These are phyloP conservation scores for Cirrhinus mrigala DNA, from an alignment of 2,797 vertebrate genomes.

Conservation along the genomic window DNA sequence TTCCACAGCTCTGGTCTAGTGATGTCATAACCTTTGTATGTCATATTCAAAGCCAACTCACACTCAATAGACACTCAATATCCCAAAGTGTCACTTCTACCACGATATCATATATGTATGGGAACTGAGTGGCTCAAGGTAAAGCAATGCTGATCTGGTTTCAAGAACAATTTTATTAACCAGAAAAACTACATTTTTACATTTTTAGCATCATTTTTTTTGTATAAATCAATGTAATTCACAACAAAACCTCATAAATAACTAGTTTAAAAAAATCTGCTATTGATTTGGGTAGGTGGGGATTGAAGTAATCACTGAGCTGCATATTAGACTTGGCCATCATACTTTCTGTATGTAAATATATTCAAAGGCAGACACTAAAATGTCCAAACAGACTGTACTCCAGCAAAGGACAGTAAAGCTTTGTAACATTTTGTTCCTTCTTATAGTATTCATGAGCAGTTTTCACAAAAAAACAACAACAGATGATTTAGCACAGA, in stretches of 20 bases:
- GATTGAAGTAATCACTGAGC: conserved; percentile 3
- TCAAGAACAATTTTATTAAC: neutral
- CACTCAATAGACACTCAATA: conserved; percentile 4
- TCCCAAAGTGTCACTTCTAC: neutral
- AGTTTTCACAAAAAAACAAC: neutral
- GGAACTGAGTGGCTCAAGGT: conserved; percentile 1
- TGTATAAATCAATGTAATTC: neutral
- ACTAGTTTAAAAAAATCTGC: neutral
- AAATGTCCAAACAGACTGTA: neutral
- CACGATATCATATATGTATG: neutral
- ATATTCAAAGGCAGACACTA: conserved; percentile 15
- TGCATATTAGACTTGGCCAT: neutral
- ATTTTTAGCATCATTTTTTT: neutral
- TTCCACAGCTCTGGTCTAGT: neutral
- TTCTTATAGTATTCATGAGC: neutral
- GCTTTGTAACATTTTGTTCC: neutral
- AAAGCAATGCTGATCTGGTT: neutral
- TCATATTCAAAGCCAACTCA: conserved; percentile 10
- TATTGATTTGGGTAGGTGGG: neutral
- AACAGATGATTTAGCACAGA: too few species aligned
- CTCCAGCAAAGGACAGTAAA: neutral
- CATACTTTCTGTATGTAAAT: conserved; percentile 4
- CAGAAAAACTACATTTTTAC: neutral
- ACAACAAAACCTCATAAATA: neutral
- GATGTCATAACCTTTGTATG: conserved; percentile 6